Conservation (phyloP, 1,140 invertebrate genomes). For the Danaus plexippus region DNA sequence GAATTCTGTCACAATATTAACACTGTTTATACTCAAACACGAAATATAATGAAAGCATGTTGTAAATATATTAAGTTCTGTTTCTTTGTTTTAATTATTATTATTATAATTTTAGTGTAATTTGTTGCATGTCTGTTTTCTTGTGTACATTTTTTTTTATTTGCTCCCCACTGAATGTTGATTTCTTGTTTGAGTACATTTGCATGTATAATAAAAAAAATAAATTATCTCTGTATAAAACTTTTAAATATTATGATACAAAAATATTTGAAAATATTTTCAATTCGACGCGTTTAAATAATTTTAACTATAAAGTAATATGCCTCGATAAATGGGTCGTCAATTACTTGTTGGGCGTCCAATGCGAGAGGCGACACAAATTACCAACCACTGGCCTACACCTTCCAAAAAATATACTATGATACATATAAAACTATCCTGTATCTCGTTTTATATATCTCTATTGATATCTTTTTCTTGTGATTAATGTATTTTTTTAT, state of each 20-base stretch:
- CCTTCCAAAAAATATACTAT: not conserved
- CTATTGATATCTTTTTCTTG: too few relatives aligned
- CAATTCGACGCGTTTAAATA: too few relatives aligned
- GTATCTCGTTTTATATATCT: not conserved
- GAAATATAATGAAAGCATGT: slow-evolving; percentile 15
- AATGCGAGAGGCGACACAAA: slow-evolving; percentile 28
- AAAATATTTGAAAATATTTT: too few relatives aligned
- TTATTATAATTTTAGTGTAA: slow-evolving; percentile 3
- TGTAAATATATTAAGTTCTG: slow-evolving; percentile 1
- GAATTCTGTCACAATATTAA: slow-evolving; percentile 13
- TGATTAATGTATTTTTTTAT: too few relatives aligned
- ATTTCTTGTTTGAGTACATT: slow-evolving; percentile 56
- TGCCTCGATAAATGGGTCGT: slow-evolving; percentile 31
- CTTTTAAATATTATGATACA: too few relatives aligned
- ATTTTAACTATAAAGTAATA: slow-evolving; percentile 4
- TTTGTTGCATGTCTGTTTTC: slow-evolving; percentile 11
- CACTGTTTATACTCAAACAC: slow-evolving; percentile 22
- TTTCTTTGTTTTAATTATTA: slow-evolving; percentile 2
- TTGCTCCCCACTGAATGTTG: slow-evolving; percentile 29
- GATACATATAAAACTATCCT: slow-evolving; percentile 1
- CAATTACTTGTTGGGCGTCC: slow-evolving; percentile 32
- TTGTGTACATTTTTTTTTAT: slow-evolving; percentile 26
- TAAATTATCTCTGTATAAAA: slow-evolving; percentile 6
- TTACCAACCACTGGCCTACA: slow-evolving; percentile 7
- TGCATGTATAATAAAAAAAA: slow-evolving; percentile 19